Evolutionary conservation across 2,113 vertebrate species (phyloP).

Genomic region (Notothenia coriiceps): DNA sequence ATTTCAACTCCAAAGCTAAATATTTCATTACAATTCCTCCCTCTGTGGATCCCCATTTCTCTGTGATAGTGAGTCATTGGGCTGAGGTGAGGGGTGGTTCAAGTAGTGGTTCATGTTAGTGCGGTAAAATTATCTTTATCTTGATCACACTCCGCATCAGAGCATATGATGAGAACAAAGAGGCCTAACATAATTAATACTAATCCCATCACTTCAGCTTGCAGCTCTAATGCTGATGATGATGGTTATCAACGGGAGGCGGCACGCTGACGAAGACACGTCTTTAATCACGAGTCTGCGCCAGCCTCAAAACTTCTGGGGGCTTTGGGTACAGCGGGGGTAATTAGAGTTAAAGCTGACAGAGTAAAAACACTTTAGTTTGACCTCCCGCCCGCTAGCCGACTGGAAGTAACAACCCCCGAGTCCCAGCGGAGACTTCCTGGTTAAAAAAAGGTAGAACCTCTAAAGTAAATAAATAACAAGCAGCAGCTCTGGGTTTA

Average conservation of each 20-base stretch:
- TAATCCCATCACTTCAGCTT: constrained; percentile 40
- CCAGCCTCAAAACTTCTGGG: constrained; percentile 26
- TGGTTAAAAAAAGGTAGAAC: constrained; percentile 26
- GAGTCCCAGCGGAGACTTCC: constrained; percentile 51
- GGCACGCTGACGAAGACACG: constrained; percentile 23
- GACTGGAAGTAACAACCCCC: constrained; percentile 45
- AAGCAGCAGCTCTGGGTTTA: constrained; percentile 9
- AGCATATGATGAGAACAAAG: constrained; percentile 46
- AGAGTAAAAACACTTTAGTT: constrained; percentile 53
- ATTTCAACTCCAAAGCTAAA: neutral
- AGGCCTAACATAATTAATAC: constrained; percentile 52
- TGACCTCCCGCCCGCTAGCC: constrained; percentile 50
- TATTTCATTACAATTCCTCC: no score
- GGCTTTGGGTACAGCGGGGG: constrained; percentile 23
- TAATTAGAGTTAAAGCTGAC: constrained; percentile 65
- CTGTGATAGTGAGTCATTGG: constrained; percentile 3
- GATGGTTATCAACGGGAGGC: constrained; percentile 57
- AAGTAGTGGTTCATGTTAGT: constrained; percentile 26
- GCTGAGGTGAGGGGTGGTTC: constrained; percentile 24
- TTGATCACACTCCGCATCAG: constrained; percentile 14
- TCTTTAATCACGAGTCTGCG: constrained; percentile 58
- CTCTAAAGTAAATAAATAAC: constrained; percentile 47
- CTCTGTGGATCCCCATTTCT: no score
- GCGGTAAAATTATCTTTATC: constrained; percentile 43
- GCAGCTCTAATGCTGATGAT: constrained; percentile 22